phyloP scores from a whole-genome alignment of 2,113 vertebrate species.

The Micronycteris hirsuta region DNA sequence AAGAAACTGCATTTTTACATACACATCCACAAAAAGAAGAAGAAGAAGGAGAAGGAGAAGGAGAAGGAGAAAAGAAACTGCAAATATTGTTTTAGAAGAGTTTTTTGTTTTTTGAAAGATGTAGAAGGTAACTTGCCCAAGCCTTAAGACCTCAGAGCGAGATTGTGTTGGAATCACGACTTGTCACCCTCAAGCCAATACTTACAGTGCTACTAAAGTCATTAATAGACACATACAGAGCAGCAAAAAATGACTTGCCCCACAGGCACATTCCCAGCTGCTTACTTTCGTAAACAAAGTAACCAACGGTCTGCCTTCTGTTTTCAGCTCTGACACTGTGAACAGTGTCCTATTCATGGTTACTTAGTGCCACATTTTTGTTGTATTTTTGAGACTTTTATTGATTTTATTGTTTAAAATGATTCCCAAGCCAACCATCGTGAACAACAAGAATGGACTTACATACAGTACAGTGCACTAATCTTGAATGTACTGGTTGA shows the following conservation, averaged over 20 bases:
- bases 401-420: background rate
- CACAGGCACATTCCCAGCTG: background rate
- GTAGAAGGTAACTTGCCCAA: background rate
- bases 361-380: background rate
- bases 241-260: accelerated
- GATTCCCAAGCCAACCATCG: background rate
- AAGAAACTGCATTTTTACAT: background rate
- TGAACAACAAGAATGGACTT: background rate
- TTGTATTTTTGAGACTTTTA: background rate
- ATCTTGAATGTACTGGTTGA: background rate
- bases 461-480: background rate
- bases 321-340: background rate
- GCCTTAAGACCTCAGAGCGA: background rate
- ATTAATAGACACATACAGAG: background rate
- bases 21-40: background rate
- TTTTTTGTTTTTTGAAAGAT: background rate
- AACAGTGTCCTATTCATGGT: background rate
- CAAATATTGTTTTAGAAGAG: background rate
- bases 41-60: background rate
- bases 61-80: background rate
- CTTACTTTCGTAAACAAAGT: background rate
- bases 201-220: background rate
- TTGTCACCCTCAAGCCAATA: background rate
- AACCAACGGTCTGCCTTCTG: no score
- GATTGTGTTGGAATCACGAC: background rate